Conservation (phyloP, 2,888 invertebrate species). For the Aleiodes alternator region DNA sequence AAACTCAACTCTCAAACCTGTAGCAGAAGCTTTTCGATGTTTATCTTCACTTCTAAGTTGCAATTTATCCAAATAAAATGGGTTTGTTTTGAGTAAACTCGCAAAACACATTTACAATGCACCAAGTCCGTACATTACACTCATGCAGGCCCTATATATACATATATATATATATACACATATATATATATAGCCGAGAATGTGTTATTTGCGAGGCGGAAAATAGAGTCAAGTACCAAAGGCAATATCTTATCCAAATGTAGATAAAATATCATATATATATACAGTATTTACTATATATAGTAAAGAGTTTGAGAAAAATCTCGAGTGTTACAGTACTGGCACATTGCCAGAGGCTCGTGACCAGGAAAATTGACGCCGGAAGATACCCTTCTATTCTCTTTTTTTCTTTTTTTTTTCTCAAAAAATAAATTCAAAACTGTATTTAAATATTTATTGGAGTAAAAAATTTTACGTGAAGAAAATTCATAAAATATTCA, state of each 20-base stretch:
- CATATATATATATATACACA: no score
- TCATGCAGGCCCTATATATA: background rate
- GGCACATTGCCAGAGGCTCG: slow-evolving; percentile 25
- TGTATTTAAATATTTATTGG: slow-evolving; percentile 1
- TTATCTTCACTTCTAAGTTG: background rate
- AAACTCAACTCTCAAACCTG: no score
- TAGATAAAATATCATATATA: slow-evolving; percentile 13
- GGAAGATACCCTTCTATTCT: background rate
- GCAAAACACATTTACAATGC: slow-evolving; percentile 37
- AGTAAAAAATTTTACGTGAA: background rate
- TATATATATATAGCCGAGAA: background rate
- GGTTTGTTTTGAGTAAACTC: slow-evolving; percentile 6
- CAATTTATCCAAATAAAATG: background rate
- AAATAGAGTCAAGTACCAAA: slow-evolving; percentile 26
- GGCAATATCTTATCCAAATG: slow-evolving; percentile 28
- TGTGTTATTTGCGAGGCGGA: slow-evolving; percentile 29
- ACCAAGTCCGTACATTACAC: background rate
- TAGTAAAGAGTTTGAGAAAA: background rate
- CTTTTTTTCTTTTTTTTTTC: background rate
- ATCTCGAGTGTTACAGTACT: slow-evolving; percentile 5
- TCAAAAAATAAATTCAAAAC: slow-evolving; percentile 1
- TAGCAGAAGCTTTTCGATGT: no score
- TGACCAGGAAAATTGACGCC: slow-evolving; percentile 29
- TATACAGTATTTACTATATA: background rate
- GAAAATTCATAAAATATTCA: no score